Evolutionary conservation across 1,140 invertebrate genomes (phyloP), one percentile per base, ranked within the genome.

Genomic region (Megalopta genalis): DNA sequence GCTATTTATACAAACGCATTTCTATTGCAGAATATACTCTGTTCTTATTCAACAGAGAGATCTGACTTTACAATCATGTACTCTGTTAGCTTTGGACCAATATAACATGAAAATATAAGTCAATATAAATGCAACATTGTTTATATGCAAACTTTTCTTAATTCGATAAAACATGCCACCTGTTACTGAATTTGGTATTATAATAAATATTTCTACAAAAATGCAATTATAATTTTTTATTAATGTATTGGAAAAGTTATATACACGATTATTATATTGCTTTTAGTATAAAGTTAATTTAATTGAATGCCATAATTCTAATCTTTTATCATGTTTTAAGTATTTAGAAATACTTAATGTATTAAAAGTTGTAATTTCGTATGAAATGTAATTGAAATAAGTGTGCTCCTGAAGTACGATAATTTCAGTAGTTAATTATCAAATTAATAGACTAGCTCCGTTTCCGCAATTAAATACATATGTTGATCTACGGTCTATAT

Each of bases 141-240:
- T 67, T 25, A 39, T 18, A 14, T 60, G 52, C 27, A 73, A 82
- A 74, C 54, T 85, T 85, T 72, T 86, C 42, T 78, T 75, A 73
- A 23, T 62, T 71, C 39, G 37, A 60, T 57, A 46, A 52, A 73
- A 74, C 68, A 37, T 86, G 46, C 57, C 67, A 73, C 52, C 59
- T 85, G 66, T 82, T 76, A 78, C n/a, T 57, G n/a, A 39, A 79
- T 42, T 85, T 67, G 27, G 25, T 73, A 82, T 80, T 79, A 25
- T 42, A 85, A 79, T 82, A 86, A 85, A 82, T 78, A 49, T 68
- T 54, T 76, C 39, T 57, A 71, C 74, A 25, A 66, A 80, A 65
- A 74, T 57, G 37, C 8, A 63, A 64, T 70, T 77, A 39, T 49
- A 37, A 66, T 37, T 67, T 59, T 74, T 66, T 79, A 74, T 74